Conservation (phyloP, 2,797 vertebrate genomes). For the Glyptemys insculpta region DNA sequence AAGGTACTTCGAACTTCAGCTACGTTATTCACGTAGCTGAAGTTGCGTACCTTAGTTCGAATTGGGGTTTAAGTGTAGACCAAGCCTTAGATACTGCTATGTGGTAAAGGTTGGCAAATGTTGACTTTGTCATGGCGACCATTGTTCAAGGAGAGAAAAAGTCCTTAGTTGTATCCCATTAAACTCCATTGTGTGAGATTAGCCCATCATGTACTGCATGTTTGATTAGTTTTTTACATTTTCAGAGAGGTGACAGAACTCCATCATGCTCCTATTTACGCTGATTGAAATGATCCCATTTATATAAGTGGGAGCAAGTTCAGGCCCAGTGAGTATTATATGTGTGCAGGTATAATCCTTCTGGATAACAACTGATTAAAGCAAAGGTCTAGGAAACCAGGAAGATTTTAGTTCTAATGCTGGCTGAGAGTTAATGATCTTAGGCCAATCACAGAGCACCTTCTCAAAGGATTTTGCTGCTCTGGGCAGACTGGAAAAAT, state of each 20-base stretch:
- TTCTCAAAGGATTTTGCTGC: conserved; percentile 27
- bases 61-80: no score
- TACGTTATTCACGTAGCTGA: no score
- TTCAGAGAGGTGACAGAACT: neutral
- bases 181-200: neutral
- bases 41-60: no score
- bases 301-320: neutral
- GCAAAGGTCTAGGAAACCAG: neutral
- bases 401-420: neutral
- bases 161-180: no score
- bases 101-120: neutral
- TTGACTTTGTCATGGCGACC: neutral
- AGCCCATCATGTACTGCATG: no score
- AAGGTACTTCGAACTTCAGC: no score
- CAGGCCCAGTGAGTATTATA: neutral
- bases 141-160: neutral
- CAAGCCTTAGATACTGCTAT: accelerated
- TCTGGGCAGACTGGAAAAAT: conserved; percentile 43
- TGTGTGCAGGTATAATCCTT: neutral
- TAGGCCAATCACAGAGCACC: neutral
- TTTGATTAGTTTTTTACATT: neutral
- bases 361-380: neutral
- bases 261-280: neutral
- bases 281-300: neutral
- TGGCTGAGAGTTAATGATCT: conserved; percentile 9